These are phyloP conservation scores for Megalopta genalis DNA, from an alignment of 1,140 invertebrate genomes.

Conservation along the genomic window DNA sequence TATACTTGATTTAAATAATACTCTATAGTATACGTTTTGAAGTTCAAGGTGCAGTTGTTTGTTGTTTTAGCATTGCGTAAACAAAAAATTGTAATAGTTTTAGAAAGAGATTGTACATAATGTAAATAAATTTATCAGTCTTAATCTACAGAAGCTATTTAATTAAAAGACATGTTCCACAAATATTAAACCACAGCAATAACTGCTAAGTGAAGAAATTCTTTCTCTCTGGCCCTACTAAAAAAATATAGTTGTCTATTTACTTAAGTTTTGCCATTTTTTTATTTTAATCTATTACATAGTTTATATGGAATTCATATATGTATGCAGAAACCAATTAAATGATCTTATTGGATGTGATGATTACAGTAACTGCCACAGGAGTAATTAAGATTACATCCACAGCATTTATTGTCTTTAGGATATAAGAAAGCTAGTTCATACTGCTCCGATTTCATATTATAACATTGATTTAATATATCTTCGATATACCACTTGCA, in stretches of 20 bases:
- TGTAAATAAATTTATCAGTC: slow-evolving; percentile 77
- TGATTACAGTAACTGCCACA: slow-evolving; percentile 33
- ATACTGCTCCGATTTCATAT: slow-evolving; percentile 67
- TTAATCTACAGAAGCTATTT: slow-evolving; percentile 48
- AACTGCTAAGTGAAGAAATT: neutral
- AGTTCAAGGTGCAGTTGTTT: slow-evolving; percentile 44
- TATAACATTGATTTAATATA: slow-evolving; percentile 70
- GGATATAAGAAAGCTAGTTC: slow-evolving; percentile 76
- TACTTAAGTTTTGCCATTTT: slow-evolving; percentile 39
- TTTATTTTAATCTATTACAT: slow-evolving; percentile 40
- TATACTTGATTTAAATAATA: slow-evolving; percentile 28
- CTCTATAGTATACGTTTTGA: slow-evolving; percentile 13
- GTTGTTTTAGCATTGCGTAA: slow-evolving; percentile 66
- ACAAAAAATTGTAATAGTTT: slow-evolving; percentile 65
- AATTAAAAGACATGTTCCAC: slow-evolving; percentile 38
- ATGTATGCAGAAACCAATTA: slow-evolving; percentile 25
- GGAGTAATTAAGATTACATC: slow-evolving; percentile 31
- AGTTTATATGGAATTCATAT: slow-evolving; percentile 17
- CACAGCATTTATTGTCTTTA: slow-evolving; percentile 29
- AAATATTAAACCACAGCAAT: slow-evolving; percentile 30
- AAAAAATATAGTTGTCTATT: slow-evolving; percentile 13
- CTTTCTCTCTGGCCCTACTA: neutral
- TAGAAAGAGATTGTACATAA: slow-evolving; percentile 75
- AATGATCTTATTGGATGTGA: slow-evolving; percentile 8
- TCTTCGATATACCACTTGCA: slow-evolving; percentile 73